These are phyloP conservation scores for Andrena minutula DNA, from an alignment of 2,888 invertebrate species.

Conservation along the genomic window DNA sequence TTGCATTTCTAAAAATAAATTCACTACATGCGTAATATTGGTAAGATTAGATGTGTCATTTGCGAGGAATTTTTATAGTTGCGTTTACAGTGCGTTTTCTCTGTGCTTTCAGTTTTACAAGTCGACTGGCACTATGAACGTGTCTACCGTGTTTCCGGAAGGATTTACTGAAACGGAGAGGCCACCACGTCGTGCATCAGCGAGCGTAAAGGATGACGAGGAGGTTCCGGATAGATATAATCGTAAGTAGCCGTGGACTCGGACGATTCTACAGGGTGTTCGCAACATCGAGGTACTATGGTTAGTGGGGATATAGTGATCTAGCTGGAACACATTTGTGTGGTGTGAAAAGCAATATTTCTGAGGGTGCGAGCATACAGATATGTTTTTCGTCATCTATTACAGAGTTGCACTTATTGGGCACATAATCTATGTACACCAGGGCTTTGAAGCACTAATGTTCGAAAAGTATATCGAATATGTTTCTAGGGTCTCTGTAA, in stretches of 20 bases:
- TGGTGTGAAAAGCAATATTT: background rate
- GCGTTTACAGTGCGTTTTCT: background rate
- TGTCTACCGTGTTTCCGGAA: conserved; percentile 81
- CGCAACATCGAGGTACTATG: background rate
- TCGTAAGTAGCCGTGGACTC: conserved; percentile 57
- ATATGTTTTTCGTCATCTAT: too few species aligned
- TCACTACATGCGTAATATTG: background rate
- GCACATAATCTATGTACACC: too few species aligned
- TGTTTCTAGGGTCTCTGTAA: too few species aligned
- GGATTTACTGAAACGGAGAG: conserved; percentile 71
- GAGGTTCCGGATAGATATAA: conserved; percentile 42
- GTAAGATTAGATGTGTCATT: background rate
- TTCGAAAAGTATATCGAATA: too few species aligned
- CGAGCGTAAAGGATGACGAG: conserved; percentile 49
- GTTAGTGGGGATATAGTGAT: background rate
- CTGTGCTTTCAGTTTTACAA: conserved; percentile 52
- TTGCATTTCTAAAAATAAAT: background rate
- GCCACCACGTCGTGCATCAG: conserved; percentile 54
- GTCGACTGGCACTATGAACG: conserved; percentile 75
- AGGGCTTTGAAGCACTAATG: too few species aligned
- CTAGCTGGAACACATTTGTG: background rate
- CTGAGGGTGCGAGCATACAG: too few species aligned
- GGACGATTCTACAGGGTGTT: conserved; percentile 6
- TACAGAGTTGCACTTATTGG: too few species aligned
- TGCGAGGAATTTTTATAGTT: background rate